Base-by-base conservation (phyloP, 2,113 vertebrate species). In the Toxotes chatareus region DNA sequence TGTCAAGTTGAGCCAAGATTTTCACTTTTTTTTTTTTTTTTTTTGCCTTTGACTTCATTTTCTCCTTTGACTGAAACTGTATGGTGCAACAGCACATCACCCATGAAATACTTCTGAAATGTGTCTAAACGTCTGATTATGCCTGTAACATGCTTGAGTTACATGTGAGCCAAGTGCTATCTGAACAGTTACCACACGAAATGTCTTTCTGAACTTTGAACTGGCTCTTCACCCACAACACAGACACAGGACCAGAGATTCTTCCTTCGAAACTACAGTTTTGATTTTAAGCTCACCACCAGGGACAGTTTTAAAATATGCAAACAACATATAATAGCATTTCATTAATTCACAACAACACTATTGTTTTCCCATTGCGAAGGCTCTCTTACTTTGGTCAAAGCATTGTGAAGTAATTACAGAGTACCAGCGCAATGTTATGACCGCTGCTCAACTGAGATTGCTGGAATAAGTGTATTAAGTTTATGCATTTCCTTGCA, bases 1-100 rank as follows among this genome's bases (percentile, higher is more conserved):
- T 79, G 88, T 70, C 88, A 79, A 88, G 86, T 79, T 44, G 74
- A 78, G 88, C 83, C 80, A 92, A 87, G 70, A 85, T 85, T 83
- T 84, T 88, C 71, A 76, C 86, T 71, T 76, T 70, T 38, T 49
- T 72, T 55, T 65, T 57, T 47, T 63, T 38, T 47, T 19, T 8
- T 6, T 83, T 51, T 49, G 62, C 13, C 47, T 49, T 36, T 73
- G 70, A 47, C 42, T 66, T 65, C 46, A 31, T 70, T 74, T 56
- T 38, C 55, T 62, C 40, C 32, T 44, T 57, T 66, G 36, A 80
- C 72, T 74, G 72, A 85, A 86, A 86, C 27, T 63, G 27, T n/a
- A 61, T 13, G 14, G 38, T 40, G 70, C 23, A 76, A 77, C 27
- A 73, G 12, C 47, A 73, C 53, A 34, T 36, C 19, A 27, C 44